Base-by-base conservation (phyloP, 64 coral and sea anemone species). In the Hydrozoanthus tunicans region DNA sequence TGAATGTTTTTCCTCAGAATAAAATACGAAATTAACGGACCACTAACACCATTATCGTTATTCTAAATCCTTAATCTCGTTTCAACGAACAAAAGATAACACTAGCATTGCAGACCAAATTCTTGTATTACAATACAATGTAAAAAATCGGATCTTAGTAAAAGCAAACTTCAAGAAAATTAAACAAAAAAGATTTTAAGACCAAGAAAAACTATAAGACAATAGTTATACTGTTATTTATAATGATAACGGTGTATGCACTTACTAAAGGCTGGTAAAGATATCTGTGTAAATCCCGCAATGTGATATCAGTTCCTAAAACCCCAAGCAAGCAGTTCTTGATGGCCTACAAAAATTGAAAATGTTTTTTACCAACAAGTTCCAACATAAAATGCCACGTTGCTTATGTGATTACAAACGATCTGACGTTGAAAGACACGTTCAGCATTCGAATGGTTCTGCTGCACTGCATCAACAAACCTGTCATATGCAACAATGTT, bases 301-400 rank as follows among this genome's bases (percentile, higher is more conserved):
- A 83, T 24, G 95, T 90, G 10, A 97, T 90, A 84, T 97, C 95
- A 24, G 95, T 90, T 6, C 89, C 95, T 25, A 94, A 72, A n/a
- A 97, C 95, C 20, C 95, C 95, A 10, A 97, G 72, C 3, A 97
- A 90, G 51, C 93, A 93, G 78, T 97, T 86, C 75, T 73, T 72
- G 69, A 88, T 88, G 23, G 84, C 84, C 84, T 88, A 74, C 6
- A 72, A 60, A 15, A 88, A 59, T 61, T 11, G 43, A 20, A n/a
- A 57, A 59, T 7, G 8, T 12, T 75, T 61, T 51, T 4, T 61
- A 57, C 0, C 25, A 13, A 58, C 20, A 32, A 27, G 83, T 73
- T 23, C 32, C 20, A 26, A 56, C 1, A 80, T 9, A 7, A 14
- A 80, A 56, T 24, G 56, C 55, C 6, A n/a, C 79, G 15, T 20